These are phyloP conservation scores for Ruditapes philippinarum DNA, from an alignment of 1,140 invertebrate genomes.

Conservation along the genomic window DNA sequence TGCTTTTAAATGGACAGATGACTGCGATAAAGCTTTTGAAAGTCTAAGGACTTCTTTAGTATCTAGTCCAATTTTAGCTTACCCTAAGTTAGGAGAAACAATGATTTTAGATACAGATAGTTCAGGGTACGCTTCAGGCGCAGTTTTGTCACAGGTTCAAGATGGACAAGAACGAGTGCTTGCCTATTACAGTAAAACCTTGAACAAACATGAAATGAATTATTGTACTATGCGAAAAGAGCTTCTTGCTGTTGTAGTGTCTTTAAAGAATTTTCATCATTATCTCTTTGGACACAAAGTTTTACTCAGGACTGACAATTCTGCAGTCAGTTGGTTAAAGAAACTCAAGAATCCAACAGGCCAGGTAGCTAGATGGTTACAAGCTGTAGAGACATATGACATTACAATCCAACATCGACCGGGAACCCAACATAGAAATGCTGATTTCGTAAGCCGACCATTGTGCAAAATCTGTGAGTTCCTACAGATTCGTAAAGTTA, in stretches of 20 bases:
- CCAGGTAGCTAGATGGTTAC: slow-evolving; percentile 78
- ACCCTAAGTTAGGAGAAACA: slow-evolving; percentile 15
- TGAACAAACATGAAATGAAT: slow-evolving; percentile 84
- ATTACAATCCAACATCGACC: slow-evolving; percentile 72
- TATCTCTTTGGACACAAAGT: slow-evolving; percentile 73
- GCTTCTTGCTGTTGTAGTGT: slow-evolving; percentile 69
- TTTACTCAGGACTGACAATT: slow-evolving; percentile 71
- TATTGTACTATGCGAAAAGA: slow-evolving; percentile 84
- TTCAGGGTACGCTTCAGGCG: slow-evolving; percentile 71
- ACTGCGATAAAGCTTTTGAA: slow-evolving; percentile 69
- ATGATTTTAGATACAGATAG: slow-evolving; percentile 77
- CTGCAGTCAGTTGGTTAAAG: slow-evolving; percentile 71
- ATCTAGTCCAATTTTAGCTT: slow-evolving; percentile 61
- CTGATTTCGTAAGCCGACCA: slow-evolving; percentile 72
- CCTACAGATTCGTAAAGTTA: neutral
- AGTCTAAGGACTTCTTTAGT: slow-evolving; percentile 66
- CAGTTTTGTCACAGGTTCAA: slow-evolving; percentile 76
- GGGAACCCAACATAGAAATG: slow-evolving; percentile 74
- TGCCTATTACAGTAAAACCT: slow-evolving; percentile 69
- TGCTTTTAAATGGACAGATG: slow-evolving; percentile 67
- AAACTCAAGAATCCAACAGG: slow-evolving; percentile 65
- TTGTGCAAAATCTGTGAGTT: neutral
- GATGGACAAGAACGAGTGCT: slow-evolving; percentile 70
- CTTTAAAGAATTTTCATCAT: slow-evolving; percentile 64
- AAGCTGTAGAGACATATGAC: slow-evolving; percentile 74